These are phyloP conservation scores for Cheilosia vulpina DNA, from an alignment of 2,888 invertebrate genomes.

Conservation along the genomic window DNA sequence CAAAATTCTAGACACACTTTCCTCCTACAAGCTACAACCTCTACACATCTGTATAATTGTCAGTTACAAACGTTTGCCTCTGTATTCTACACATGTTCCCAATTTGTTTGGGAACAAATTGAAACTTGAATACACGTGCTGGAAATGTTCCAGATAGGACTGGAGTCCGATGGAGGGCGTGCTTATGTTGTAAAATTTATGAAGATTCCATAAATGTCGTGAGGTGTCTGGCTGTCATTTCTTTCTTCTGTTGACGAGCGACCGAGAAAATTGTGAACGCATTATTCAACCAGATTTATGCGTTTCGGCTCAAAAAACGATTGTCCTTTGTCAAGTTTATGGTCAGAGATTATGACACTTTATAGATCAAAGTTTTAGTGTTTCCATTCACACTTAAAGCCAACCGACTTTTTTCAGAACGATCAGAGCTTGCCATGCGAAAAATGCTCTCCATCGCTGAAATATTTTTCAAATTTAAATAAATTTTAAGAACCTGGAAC, in stretches of 20 bases:
- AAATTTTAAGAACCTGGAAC: background rate
- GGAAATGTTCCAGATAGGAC: slow-evolving; percentile 20
- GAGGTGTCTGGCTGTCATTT: slow-evolving; percentile 12
- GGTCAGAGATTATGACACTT: background rate
- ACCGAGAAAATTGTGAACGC: background rate
- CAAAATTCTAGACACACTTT: slow-evolving; percentile 52
- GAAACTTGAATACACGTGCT: slow-evolving; percentile 38
- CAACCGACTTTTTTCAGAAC: background rate
- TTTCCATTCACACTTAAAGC: background rate
- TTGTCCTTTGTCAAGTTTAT: background rate
- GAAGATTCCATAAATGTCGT: slow-evolving; percentile 12
- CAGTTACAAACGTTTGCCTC: background rate
- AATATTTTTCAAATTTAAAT: background rate
- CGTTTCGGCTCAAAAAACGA: background rate
- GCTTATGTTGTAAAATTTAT: slow-evolving; percentile 22
- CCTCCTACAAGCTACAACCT: background rate
- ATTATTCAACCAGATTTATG: background rate
- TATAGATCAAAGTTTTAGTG: no score
- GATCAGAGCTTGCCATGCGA: background rate
- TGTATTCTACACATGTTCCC: slow-evolving; percentile 26
- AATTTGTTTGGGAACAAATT: slow-evolving; percentile 25
- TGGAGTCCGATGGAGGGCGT: background rate
- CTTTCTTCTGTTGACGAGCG: background rate
- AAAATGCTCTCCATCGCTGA: background rate
- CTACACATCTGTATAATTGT: background rate